Percentiles rank a stretch among this genome's conserved stretches.
These are phyloP conservation scores for Gobionotothen gibberifrons DNA, from an alignment of 2,797 vertebrate species.

Conservation along the genomic window DNA sequence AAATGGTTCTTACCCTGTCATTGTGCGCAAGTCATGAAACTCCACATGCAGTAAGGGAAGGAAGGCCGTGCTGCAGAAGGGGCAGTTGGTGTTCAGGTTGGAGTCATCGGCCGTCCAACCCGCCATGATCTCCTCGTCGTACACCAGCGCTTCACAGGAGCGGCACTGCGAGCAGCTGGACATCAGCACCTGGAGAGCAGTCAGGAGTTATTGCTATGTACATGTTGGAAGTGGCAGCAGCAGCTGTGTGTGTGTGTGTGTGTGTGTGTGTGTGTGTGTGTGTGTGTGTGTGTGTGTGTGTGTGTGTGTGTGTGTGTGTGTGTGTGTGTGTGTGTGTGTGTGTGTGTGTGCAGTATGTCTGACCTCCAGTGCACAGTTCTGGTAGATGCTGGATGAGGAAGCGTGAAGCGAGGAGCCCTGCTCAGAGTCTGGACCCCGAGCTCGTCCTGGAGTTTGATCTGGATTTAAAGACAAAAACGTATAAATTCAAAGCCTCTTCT, in stretches of 20 bases:
- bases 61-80: constrained; percentile 93
- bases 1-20: constrained; percentile 84
- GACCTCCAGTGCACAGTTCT: constrained; percentile 97
- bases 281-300: background rate
- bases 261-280: background rate
- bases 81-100: constrained; percentile 96
- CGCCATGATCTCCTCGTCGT: constrained; percentile 99
- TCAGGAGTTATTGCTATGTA: background rate
- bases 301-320: background rate
- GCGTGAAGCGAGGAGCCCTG: constrained; percentile 92
- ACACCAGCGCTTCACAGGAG: constrained; percentile 92
- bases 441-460: constrained; percentile 84
- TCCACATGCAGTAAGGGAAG: constrained; percentile 94
- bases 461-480: constrained; percentile 7
- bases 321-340: background rate
- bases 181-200: constrained; percentile 90
- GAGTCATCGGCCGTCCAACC: constrained; percentile 98
- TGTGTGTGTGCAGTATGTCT: constrained; percentile 35
- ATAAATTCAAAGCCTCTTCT: too few relatives aligned
- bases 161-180: constrained; percentile 97
- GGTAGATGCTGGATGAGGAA: constrained; percentile 96
- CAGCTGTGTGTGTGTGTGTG: background rate
- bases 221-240: background rate
- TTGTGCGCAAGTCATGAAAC: constrained; percentile 93
- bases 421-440: constrained; percentile 88